Base-by-base conservation (phyloP, 92 coral and sea anemone species). In the Palythoa grandiflora region DNA sequence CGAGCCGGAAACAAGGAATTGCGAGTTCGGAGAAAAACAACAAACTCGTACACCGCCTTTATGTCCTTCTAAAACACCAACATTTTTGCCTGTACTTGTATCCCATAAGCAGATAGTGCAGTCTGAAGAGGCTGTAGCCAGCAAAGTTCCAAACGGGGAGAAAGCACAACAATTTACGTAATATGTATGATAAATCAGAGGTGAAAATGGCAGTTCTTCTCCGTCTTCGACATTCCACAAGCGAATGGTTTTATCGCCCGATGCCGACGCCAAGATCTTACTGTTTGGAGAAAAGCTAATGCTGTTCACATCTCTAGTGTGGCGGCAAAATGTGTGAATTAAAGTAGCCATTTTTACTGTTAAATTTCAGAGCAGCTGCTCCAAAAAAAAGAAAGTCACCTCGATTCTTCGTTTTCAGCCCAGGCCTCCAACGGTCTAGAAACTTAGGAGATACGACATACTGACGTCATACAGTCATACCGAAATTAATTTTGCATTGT, bases 61-160 rank as follows among this genome's bases (percentile, higher is more conserved):
- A 78, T 97, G 99, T 28, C 99, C 98, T 54, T 95, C 96, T 12
- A 97, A 85, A 66, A 94, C 96, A 71, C 96, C 92, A 66, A 95
- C 73, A 80, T 91, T 90, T 76, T 93, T 92, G 13, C 96, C 95
- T 7, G 98, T 88, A 65, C 92, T 94, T 9, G 94, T 91, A 87
- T 97, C 98, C 99, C 99, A 97, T 40, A 97, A 89, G 63, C 91
- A 92, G 71, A 97, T 89, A 60, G 93, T 97, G 84, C 96, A 93
- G 77, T 97, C 99, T 36, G 98, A 95, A 21, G 99, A 97, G 12
- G 97, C 98, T 35, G 99, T 95, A 13, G 99, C 99, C 54, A 97
- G 84, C 17, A 97, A 40, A 61, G 99, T 97, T 44, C 99, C 99
- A 88, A 97, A 97, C 0, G 99, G 99, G 19, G 99, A 97, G 86